phyloP scores from a whole-genome alignment of 2,888 invertebrate species.

The Aphidius colemani region DNA sequence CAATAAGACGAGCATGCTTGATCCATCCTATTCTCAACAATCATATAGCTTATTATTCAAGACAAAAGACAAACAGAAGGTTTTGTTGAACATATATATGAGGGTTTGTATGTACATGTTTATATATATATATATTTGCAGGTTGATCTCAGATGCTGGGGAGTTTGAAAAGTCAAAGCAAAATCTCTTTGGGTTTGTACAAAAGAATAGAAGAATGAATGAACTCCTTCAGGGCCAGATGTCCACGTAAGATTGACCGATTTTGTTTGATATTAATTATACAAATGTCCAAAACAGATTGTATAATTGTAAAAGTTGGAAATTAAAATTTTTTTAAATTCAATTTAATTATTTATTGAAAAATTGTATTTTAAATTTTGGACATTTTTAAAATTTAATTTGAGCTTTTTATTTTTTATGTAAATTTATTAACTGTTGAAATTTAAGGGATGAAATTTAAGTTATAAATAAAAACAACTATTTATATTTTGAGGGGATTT shows the following conservation, averaged over 20 bases:
- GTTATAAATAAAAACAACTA: too few relatives aligned
- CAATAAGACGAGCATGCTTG: too few relatives aligned
- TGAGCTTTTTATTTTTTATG: too few relatives aligned
- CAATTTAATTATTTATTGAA: neutral
- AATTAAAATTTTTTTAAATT: neutral
- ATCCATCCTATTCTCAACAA: slow-evolving; percentile 9
- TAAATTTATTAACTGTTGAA: neutral
- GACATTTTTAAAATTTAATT: neutral
- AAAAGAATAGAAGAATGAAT: slow-evolving; percentile 49
- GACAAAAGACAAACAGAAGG: slow-evolving; percentile 55
- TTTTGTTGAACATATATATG: slow-evolving; percentile 29
- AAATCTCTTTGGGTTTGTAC: slow-evolving; percentile 17
- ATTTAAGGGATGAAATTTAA: neutral
- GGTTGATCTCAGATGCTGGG: slow-evolving; percentile 25
- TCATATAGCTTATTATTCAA: slow-evolving; percentile 44
- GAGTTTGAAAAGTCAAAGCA: slow-evolving; percentile 4
- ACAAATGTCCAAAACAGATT: slow-evolving; percentile 32
- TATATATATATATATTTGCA: slow-evolving; percentile 29
- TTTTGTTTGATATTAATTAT: slow-evolving; percentile 47
- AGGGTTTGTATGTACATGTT: too few relatives aligned
- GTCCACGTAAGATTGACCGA: slow-evolving; percentile 56
- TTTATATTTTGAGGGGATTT: too few relatives aligned
- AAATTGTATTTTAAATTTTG: neutral
- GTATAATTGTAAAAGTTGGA: neutral
- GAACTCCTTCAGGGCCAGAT: slow-evolving; percentile 57